Base-by-base conservation (phyloP, 64 coral and sea anemone genomes). In the Montipora efflorescens region DNA sequence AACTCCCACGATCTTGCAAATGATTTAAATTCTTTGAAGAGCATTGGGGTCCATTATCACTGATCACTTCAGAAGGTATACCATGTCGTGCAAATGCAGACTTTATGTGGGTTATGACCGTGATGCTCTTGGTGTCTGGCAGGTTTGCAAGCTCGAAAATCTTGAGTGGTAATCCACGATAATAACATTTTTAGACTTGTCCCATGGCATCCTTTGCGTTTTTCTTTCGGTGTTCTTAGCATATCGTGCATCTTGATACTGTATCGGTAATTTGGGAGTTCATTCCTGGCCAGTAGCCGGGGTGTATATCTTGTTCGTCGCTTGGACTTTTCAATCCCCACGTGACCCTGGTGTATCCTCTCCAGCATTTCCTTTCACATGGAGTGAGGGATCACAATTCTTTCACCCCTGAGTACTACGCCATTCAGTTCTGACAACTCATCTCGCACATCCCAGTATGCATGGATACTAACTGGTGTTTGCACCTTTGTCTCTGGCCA, bases 251-350 rank as follows among this genome's bases (percentile, higher is more conserved):
- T n/a, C 74, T 88, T 5, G 48, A 11, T 14, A 93, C 68, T 46
- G n/a, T 77, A 14, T 93, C 48, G 18, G 88, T 43, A 12, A 93
- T 86, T 16, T 96, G 59, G 6, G 45, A 45, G 44, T 55, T 90
- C 87, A 96, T 93, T 44, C 55, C 47, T 44, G 87, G 93, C 80
- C 80, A 90, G 11, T 87, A 95, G 25, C 25, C 25, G 25, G 0
- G 87, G 23, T 2, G 70, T 16, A 1, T 76, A 48, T 82, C 90
- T 59, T 10, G 90, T 85, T 81, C 95, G 53, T 47, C 68, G 6
- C 58, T 28, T 28, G 48, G 76, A 87, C 19, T 84, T 90, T 12
- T 91, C 83, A 9, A 91, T 81, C 47, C 83, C 94, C 59, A 28
- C 25, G 25, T 95, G 76, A 76, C 75, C 75, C 47, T 89, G 75